A percentile compares a stretch with the other conserved stretches of the same genome.
phyloP scores from a whole-genome alignment of 2,888 invertebrate species.

The Scaptomyza cyrtandrae region DNA sequence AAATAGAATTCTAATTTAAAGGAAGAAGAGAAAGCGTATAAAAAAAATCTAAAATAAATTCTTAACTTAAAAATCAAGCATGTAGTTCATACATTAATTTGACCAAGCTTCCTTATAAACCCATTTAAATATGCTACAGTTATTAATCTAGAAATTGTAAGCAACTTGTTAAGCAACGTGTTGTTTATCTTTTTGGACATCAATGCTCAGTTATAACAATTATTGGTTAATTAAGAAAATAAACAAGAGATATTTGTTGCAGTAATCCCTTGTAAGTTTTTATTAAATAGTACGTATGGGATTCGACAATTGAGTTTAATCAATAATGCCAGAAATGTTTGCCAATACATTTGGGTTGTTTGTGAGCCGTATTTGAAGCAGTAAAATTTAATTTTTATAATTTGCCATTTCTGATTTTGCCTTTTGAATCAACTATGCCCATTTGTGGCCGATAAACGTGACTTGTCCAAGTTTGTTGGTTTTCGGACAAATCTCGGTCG shows the following conservation, averaged over 20 bases:
- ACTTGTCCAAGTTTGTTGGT: constrained; percentile 65
- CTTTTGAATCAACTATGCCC: constrained; percentile 19
- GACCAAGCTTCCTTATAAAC: no score
- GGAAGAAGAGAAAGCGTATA: no score
- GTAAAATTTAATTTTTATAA: constrained; percentile 26
- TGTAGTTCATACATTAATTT: no score
- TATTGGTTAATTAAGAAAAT: not conserved
- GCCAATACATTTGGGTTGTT: not conserved
- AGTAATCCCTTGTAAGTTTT: no score
- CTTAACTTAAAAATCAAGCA: no score
- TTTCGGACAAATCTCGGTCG: constrained; percentile 24
- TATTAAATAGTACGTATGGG: not conserved
- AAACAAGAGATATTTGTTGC: not conserved
- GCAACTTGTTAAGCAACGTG: no score
- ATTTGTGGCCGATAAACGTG: constrained; percentile 71
- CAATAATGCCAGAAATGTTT: constrained; percentile 15
- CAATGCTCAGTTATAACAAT: no score
- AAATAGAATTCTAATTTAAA: constrained; percentile 54
- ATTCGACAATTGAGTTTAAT: not conserved
- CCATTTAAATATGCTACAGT: no score
- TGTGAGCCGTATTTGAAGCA: not conserved
- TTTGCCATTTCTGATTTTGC: constrained; percentile 7
- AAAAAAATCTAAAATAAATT: no score
- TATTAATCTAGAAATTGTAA: no score
- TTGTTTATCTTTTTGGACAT: no score